Evolutionary conservation across 2,888 invertebrate species (phyloP), one percentile per base, ranked within the genome.

Genomic region (Caenorhabditis becei): DNA sequence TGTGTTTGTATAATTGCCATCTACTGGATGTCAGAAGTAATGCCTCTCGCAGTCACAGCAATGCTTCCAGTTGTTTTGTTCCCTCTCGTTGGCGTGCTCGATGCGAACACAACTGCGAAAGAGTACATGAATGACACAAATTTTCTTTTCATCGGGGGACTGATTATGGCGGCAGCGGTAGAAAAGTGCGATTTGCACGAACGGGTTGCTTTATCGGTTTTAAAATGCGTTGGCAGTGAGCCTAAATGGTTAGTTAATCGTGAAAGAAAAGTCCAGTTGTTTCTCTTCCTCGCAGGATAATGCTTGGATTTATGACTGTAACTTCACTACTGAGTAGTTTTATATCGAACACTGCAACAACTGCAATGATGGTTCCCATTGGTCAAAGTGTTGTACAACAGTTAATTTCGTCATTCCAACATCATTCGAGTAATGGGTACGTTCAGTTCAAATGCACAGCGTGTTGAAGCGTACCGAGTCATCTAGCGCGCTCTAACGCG

Each of bases 331-430:
- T 90, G 18, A 86, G 86, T 66, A 87, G 88, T 80, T 90, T 86
- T 72, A 90, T 90, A 44, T 90, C 89, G 67, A 93, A 93, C 89
- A 92, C 92, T 0, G 92, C 93, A 8, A 92, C 91, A 0, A 89
- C 91, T 7, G 90, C 89, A 16, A 96, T 96, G 96, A 96, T 96
- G 96, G 88, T 88, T 5, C 88, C 88, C 11, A 88, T 88, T 62
- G 87, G 85, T 1, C 88, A 88, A 58, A 86, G 86, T 14, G 88
- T 88, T 18, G 87, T 88, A 41, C 70, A 80, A 11, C 86, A 88
- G 59, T 77, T 88, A 44, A 82, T 87, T 23, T 61, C 82, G 14
- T 85, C 87, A 0, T 84, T 87, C 67, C 82, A 87, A 47, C 65
- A 79, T 41, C 86, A 88, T 78, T 80, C 87, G 28, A 82, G 83